These are phyloP conservation scores for Anguilla obscura DNA, from an alignment of 2,797 vertebrate species.

Conservation along the genomic window DNA sequence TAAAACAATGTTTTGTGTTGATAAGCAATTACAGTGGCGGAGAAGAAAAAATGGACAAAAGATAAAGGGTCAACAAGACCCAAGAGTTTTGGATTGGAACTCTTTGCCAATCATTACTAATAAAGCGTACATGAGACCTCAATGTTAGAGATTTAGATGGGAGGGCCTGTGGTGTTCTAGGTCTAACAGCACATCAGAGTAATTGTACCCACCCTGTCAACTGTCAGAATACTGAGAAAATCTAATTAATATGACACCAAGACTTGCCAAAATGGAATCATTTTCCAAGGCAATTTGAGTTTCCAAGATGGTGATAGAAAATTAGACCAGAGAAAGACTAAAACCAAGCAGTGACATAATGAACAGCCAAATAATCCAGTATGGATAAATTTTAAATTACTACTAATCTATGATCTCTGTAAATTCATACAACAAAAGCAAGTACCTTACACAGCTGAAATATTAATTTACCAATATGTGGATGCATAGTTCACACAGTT, in stretches of 20 bases:
- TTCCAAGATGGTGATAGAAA: background rate
- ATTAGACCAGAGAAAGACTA: background rate
- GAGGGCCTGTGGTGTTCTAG: background rate
- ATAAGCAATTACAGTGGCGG: too few species aligned
- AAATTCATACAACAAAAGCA: background rate
- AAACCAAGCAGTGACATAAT: background rate
- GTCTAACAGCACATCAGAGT: background rate
- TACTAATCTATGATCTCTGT: background rate
- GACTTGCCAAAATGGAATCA: background rate
- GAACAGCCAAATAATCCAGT: background rate
- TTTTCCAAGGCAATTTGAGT: background rate
- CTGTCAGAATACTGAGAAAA: background rate
- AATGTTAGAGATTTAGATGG: background rate
- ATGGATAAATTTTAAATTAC: background rate
- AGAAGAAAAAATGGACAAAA: too few species aligned
- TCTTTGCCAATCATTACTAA: too few species aligned
- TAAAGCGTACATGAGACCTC: too few species aligned
- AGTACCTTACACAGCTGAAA: background rate
- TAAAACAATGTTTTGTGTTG: background rate
- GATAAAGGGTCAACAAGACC: too few species aligned
- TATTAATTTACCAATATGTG: background rate
- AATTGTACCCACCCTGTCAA: background rate
- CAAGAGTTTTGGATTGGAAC: too few species aligned
- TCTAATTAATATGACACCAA: background rate
- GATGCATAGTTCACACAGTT: background rate